Evolutionary conservation across 1,140 invertebrate genomes (phyloP), one percentile per base, ranked within the genome.

Genomic region (Diprion similis): DNA sequence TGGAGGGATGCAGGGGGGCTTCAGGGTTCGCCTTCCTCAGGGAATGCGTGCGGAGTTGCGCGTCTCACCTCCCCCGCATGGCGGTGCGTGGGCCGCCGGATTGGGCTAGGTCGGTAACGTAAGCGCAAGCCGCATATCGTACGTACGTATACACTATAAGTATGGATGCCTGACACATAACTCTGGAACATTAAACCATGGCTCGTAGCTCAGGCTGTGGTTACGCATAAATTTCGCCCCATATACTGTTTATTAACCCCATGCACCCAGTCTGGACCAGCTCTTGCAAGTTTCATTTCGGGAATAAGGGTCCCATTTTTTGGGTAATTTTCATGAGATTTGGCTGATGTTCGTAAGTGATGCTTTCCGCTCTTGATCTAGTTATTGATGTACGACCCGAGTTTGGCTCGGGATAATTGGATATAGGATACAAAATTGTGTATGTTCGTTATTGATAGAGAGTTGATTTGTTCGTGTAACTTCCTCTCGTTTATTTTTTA

Each of bases 91-190:
- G 81, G 81, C 76, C 74, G 73, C 69, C 45, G 69, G 78, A 85
- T 85, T 85, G 83, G 82, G 79, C 77, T 82, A 84, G 82, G 82
- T 85, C 82, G 77, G 76, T 82, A 82, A 76, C 72, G 71, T 72
- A 73, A 72, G 71, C 71, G 66, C 59, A 24, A 68, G 64, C 24
- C 68, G 46, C 68, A 71, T 46, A 37, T 4, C 46, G 9, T 48
- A 7, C 59, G 11, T 68, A 45, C 66, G 66, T 68, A 45, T 18
- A 68, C 15, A 68, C 24, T 37, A 37, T 37, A 37, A 37, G 24
- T 51, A 72, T 65, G 71, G 64, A 72, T 78, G 68, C 75, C 67
- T 69, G 48, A 51, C 71, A 73, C 78, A 81, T 81, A 81, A 81
- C 80, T 81, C 78, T 81, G 79, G 79, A 81, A 81, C 78, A 76